These are phyloP conservation scores for Cydia strobilella DNA, from an alignment of 1,140 invertebrate genomes.

Conservation along the genomic window DNA sequence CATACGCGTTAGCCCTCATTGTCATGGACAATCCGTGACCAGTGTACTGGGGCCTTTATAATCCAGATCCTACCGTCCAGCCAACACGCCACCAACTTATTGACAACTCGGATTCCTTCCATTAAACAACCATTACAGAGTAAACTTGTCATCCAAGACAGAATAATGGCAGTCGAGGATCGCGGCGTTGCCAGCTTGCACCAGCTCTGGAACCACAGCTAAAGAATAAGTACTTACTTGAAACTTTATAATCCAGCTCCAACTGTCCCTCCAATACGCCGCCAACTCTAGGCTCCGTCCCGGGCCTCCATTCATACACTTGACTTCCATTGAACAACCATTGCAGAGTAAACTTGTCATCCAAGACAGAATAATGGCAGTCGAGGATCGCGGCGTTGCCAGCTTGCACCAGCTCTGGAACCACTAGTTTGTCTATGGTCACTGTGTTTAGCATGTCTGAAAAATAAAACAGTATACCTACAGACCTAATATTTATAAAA, in stretches of 20 bases:
- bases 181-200: conserved; percentile 29
- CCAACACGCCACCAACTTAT: conserved; percentile 19
- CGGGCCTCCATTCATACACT: conserved; percentile 34
- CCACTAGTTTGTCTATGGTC: conserved; percentile 34
- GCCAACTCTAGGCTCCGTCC: not conserved
- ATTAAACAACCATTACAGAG: conserved; percentile 34
- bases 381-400: conserved; percentile 30
- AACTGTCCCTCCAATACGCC: conserved; percentile 9
- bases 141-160: not conserved
- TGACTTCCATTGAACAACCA: conserved; percentile 30
- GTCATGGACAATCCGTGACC: too few species aligned
- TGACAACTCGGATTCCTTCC: conserved; percentile 7
- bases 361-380: conserved; percentile 31
- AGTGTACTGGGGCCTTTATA: too few species aligned
- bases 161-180: conserved; percentile 35
- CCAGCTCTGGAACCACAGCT: conserved; percentile 34
- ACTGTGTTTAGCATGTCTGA: conserved; percentile 21
- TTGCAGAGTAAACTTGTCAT: conserved; percentile 21
- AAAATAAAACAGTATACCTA: not conserved
- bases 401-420: conserved; percentile 35
- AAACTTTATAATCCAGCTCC: conserved; percentile 27
- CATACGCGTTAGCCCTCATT: too few species aligned
- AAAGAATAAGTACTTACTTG: conserved; percentile 32
- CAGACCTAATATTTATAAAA: too few species aligned
- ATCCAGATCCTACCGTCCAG: conserved; percentile 14